Base-by-base conservation (phyloP, 1,140 invertebrate species). In the Eupristina koningsbergeri region DNA sequence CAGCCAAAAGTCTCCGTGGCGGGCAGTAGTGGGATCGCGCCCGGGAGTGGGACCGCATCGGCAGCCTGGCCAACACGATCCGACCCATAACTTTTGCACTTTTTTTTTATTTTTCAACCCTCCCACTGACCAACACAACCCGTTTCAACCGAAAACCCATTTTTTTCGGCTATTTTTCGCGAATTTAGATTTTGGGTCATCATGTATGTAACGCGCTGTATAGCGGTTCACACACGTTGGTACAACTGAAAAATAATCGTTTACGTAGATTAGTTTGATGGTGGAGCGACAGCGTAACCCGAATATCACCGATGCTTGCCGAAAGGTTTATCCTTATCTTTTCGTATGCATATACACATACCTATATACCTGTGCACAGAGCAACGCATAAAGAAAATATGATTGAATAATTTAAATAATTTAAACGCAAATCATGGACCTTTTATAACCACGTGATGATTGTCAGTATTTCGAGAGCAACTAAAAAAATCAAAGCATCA, bases 1-100 rank as follows among this genome's bases (percentile, higher is more conserved):
- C 97, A 97, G 96, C 96, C 96, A 97, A 97, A 97, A 98, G 96
- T 96, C 95, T 95, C 96, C 97, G 96, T 96, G 96, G 96, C 93
- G 95, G 94, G 96, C 96, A 97, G 97, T 97, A 98, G 97, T 97
- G 96, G 97, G 97, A 97, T 97, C 95, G 97, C 97, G 96, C 95
- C 96, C 94, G 96, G 96, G 97, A 98, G 97, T 97, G 95, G 94
- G 94, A 93, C 93, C 94, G 93, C 93, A 94, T 94, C 93, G 93
- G 92, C 94, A 97, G 96, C 97, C 96, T 93, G 94, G 93, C 94
- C 95, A 95, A 97, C 93, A 97, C 88, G 96, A 94, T 94, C 94
- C 96, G 94, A 98, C 97, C 94, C 92, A 93, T 92, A 93, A 93
- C 94, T 94, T 96, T 69, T 53, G 26, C 11, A 41, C 7, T 34